A percentile compares a stretch with the other conserved stretches of the same genome.
phyloP scores from a whole-genome alignment of 2,888 invertebrate genomes.

The Acanthosepion pharaonis region DNA sequence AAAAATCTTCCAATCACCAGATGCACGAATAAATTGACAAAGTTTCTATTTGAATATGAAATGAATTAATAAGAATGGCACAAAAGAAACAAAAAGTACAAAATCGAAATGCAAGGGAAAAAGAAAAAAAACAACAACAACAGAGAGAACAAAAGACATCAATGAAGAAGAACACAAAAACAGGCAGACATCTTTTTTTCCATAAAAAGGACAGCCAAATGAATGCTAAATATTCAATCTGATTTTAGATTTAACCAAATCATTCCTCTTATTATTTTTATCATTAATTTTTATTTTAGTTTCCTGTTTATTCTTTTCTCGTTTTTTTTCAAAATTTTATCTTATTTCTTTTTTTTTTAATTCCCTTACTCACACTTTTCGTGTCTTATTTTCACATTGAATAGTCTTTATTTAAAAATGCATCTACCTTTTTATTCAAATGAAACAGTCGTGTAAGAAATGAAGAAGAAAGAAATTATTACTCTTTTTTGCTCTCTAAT shows the following conservation, averaged over 20 bases:
- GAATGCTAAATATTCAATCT: conserved; percentile 22
- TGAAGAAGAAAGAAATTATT: not conserved
- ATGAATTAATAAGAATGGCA: conserved; percentile 33
- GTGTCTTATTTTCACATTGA: conserved; percentile 12
- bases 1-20: not conserved
- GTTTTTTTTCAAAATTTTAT: not conserved
- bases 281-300: conserved; percentile 6
- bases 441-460: conserved; percentile 18
- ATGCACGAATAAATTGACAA: conserved; percentile 33
- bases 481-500: not conserved
- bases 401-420: conserved; percentile 33
- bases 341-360: not conserved
- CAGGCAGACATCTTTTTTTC: not conserved
- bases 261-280: conserved; percentile 4
- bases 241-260: conserved; percentile 33
- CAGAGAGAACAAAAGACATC: conserved; percentile 6
- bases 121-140: not conserved
- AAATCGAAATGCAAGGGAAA: too few species aligned
- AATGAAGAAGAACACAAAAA: not conserved
- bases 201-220: not conserved
- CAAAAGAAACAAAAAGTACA: not conserved
- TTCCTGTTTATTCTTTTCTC: not conserved
- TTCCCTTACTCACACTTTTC: conserved; percentile 33
- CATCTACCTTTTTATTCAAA: conserved; percentile 33
- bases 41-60: conserved; percentile 23